Evolutionary conservation across 1,140 invertebrate genomes (phyloP).

Genomic region (Micrasema minimum): DNA sequence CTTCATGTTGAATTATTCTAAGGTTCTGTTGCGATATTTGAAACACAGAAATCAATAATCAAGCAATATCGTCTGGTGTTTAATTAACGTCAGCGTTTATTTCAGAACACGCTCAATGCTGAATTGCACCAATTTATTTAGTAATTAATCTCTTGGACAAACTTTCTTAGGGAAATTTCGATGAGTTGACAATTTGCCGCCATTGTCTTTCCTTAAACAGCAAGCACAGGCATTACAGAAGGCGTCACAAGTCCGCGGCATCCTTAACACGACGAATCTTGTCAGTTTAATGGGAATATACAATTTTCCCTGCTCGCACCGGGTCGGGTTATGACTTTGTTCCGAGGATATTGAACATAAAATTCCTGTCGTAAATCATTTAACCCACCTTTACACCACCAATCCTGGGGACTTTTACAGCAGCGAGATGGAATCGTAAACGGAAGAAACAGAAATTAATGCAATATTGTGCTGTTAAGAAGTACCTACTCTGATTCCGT

Average conservation of each 20-base stretch:
- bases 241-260: constrained; percentile 11
- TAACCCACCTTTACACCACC: constrained; percentile 24
- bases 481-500: constrained; percentile 2
- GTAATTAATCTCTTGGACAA: constrained; percentile 30
- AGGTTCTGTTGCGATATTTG: too few relatives aligned
- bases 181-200: not conserved
- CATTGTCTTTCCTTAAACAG: constrained; percentile 6
- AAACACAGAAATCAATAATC: too few relatives aligned
- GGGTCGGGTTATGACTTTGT: constrained; percentile 29
- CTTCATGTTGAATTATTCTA: too few relatives aligned
- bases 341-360: constrained; percentile 43
- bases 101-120: not conserved
- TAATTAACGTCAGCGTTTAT: constrained; percentile 1
- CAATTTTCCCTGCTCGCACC: constrained; percentile 31
- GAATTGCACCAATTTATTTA: constrained; percentile 29
- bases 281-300: constrained; percentile 39
- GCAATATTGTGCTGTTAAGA: constrained; percentile 10
- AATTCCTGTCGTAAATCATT: constrained; percentile 41
- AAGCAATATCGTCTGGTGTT: too few relatives aligned
- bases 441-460: constrained; percentile 13
- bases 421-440: constrained; percentile 33
- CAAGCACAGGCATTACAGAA: constrained; percentile 9
- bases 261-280: constrained; percentile 12
- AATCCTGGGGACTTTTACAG: constrained; percentile 18
- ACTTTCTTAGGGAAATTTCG: constrained; percentile 6